A percentile compares a stretch with the other conserved stretches of the same genome.
Evolutionary conservation across 2,888 invertebrate species (phyloP).

Genomic region (Acanthosepion lycidas): DNA sequence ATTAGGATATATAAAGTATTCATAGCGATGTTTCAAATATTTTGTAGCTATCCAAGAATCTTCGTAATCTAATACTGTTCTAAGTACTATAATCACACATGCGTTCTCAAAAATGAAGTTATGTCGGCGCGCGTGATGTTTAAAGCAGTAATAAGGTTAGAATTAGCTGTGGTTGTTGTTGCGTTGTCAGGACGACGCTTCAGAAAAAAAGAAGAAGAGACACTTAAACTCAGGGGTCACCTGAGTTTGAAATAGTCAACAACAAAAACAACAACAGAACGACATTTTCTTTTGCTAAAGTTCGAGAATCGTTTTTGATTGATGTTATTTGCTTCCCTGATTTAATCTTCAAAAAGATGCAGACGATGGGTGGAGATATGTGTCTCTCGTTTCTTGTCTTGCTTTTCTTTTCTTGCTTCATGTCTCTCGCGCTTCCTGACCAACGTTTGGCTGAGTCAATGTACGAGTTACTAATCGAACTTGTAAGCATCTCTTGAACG

Average conservation of each 20-base stretch:
- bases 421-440: background rate
- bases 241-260: background rate
- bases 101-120: too few relatives aligned
- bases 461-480: background rate
- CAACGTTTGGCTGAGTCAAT: background rate
- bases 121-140: too few relatives aligned
- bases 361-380: background rate
- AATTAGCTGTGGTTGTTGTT: too few relatives aligned
- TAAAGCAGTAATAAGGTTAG: too few relatives aligned
- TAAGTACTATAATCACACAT: too few relatives aligned
- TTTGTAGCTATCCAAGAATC: too few relatives aligned
- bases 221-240: background rate
- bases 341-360: background rate
- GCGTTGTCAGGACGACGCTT: too few relatives aligned
- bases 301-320: background rate
- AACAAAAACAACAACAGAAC: background rate
- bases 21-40: too few relatives aligned
- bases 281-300: background rate
- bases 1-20: too few relatives aligned
- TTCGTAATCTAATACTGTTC: too few relatives aligned
- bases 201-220: too few relatives aligned
- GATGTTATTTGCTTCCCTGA: background rate
- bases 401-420: background rate
- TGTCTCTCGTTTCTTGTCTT: background rate
- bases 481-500: background rate